phyloP scores from a whole-genome alignment of 2,797 vertebrate genomes.

The Phrynocephalus forsythii region DNA sequence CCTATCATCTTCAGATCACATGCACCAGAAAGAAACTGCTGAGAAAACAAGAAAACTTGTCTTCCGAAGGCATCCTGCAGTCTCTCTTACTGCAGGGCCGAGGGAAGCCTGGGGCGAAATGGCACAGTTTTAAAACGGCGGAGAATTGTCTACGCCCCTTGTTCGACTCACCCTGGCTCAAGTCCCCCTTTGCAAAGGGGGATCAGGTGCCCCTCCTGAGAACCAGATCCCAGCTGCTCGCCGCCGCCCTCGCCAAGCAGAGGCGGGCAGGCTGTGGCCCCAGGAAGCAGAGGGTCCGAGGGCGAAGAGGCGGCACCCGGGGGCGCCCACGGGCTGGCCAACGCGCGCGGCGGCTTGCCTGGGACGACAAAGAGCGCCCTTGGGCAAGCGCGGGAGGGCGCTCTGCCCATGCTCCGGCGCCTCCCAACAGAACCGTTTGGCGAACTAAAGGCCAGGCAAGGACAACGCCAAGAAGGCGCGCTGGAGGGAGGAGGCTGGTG shows the following conservation, averaged over 20 bases:
- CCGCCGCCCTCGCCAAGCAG: not conserved
- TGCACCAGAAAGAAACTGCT: not conserved
- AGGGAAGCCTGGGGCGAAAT: too few species aligned
- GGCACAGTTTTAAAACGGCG: not conserved
- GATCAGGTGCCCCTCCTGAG: not conserved
- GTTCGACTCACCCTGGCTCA: too few species aligned
- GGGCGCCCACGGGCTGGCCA: not conserved
- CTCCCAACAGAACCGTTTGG: too few species aligned
- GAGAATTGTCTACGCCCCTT: not conserved
- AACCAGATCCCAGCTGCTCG: not conserved
- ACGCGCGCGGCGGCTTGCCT: not conserved
- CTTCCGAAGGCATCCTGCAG: not conserved
- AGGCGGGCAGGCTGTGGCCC: not conserved
- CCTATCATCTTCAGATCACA: too few species aligned
- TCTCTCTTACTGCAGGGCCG: not conserved
- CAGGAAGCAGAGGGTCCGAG: not conserved
- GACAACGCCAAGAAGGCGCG: too few species aligned
- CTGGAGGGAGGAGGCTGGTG: too few species aligned
- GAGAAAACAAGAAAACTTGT: not conserved
- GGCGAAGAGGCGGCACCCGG: not conserved
- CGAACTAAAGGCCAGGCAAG: too few species aligned
- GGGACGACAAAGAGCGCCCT: too few species aligned
- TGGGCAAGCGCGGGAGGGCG: too few species aligned
- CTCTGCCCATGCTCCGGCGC: too few species aligned
- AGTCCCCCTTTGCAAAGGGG: not conserved